These are phyloP conservation scores for Punctoribates punctum DNA, from an alignment of 2,888 invertebrate genomes.

Conservation along the genomic window DNA sequence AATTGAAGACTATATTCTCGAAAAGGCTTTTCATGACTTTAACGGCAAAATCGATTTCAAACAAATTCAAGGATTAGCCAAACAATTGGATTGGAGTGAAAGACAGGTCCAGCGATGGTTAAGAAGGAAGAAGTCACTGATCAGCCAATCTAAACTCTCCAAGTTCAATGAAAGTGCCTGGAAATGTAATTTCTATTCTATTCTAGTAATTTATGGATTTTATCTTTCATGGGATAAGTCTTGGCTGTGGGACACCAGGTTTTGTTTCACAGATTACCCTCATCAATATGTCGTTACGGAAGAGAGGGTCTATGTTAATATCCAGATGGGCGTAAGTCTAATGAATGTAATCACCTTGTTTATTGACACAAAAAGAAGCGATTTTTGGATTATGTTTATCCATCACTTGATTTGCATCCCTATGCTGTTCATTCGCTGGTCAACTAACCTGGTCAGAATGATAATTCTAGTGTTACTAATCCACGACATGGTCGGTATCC, in stretches of 20 bases:
- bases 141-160: slow-evolving; percentile 78
- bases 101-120: slow-evolving; percentile 89
- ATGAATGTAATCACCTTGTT: no score
- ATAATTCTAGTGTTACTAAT: no score
- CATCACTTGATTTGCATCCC: no score
- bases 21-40: slow-evolving; percentile 65
- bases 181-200: slow-evolving; percentile 78
- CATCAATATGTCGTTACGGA: no score
- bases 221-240: slow-evolving; percentile 81
- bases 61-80: slow-evolving; percentile 69
- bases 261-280: slow-evolving; percentile 77
- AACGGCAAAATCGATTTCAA: slow-evolving; percentile 71
- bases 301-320: no score
- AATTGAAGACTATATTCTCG: no score
- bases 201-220: slow-evolving; percentile 75
- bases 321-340: no score
- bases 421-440: no score
- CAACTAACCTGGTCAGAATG: no score
- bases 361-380: no score
- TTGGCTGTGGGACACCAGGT: slow-evolving; percentile 86
- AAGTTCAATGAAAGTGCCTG: slow-evolving; percentile 92
- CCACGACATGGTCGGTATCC: no score
- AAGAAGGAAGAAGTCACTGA: slow-evolving; percentile 73
- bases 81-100: slow-evolving; percentile 76
- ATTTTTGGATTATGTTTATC: no score